Evolutionary conservation across 2,113 vertebrate genomes (phyloP).

Genomic region (Oceanites oceanicus): DNA sequence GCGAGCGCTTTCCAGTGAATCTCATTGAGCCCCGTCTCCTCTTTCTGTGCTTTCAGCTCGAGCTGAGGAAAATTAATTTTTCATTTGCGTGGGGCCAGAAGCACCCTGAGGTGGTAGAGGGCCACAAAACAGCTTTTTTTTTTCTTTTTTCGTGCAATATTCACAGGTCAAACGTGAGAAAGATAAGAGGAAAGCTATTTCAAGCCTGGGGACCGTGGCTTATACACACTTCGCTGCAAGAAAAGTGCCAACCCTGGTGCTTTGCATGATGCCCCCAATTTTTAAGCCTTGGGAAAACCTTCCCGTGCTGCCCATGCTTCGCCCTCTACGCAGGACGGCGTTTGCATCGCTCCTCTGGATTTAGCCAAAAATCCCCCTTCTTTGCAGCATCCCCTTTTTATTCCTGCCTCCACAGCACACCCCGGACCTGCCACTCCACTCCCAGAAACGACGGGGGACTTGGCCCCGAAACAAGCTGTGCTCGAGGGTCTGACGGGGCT

Average conservation of each 20-base stretch:
- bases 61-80: constrained; percentile 17
- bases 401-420: not conserved
- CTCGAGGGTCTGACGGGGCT: accelerated
- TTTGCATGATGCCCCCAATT: accelerated
- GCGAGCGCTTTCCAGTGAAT: accelerated
- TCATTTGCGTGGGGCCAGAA: not conserved
- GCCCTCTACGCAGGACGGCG: accelerated
- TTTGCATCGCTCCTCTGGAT: not conserved
- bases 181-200: not conserved
- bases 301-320: not conserved
- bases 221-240: not conserved
- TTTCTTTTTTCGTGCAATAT: not conserved
- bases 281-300: not conserved
- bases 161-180: not conserved
- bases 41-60: not conserved
- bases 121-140: not conserved
- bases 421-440: accelerated
- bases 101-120: not conserved
- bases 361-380: not conserved
- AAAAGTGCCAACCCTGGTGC: not conserved
- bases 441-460: not conserved
- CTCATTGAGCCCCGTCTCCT: not conserved
- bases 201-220: accelerated
- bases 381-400: not conserved
- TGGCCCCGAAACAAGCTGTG: accelerated